phyloP scores from a whole-genome alignment of 2,888 invertebrate species.

The Oxytorus armatus region DNA sequence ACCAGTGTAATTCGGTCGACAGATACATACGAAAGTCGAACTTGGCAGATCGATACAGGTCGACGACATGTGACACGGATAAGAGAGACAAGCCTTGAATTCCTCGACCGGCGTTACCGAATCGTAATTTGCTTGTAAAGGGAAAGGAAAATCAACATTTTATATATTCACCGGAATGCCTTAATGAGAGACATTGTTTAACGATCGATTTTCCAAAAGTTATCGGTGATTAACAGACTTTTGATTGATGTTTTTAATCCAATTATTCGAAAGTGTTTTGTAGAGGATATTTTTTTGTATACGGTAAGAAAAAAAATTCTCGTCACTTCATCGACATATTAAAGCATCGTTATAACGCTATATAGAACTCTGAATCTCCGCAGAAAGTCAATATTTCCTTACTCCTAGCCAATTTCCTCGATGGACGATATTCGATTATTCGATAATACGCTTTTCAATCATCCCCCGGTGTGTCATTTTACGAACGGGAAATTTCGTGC shows the following conservation, averaged over 20 bases:
- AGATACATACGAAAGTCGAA: constrained; percentile 90
- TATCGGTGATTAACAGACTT: too few relatives aligned
- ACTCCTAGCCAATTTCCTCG: constrained; percentile 30
- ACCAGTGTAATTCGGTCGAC: constrained; percentile 90
- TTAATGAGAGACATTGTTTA: too few relatives aligned
- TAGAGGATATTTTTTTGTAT: not conserved
- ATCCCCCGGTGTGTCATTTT: constrained; percentile 2
- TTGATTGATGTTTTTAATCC: too few relatives aligned
- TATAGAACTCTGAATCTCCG: constrained; percentile 3
- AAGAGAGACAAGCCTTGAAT: constrained; percentile 89
- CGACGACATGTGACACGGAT: constrained; percentile 91
- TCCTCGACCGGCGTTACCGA: constrained; percentile 87
- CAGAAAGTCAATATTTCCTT: constrained; percentile 32
- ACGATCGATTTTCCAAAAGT: too few relatives aligned
- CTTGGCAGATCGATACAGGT: constrained; percentile 91
- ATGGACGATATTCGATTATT: not conserved
- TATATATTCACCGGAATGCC: not conserved
- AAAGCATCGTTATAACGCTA: not conserved
- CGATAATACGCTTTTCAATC: not conserved
- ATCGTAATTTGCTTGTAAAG: constrained; percentile 80
- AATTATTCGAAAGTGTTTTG: too few relatives aligned
- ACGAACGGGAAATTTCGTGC: not conserved
- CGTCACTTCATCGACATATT: not conserved
- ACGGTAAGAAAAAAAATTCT: not conserved
- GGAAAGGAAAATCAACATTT: not conserved